Conservation (phyloP, 2,888 invertebrate genomes). For the Phaedon cochleariae region DNA sequence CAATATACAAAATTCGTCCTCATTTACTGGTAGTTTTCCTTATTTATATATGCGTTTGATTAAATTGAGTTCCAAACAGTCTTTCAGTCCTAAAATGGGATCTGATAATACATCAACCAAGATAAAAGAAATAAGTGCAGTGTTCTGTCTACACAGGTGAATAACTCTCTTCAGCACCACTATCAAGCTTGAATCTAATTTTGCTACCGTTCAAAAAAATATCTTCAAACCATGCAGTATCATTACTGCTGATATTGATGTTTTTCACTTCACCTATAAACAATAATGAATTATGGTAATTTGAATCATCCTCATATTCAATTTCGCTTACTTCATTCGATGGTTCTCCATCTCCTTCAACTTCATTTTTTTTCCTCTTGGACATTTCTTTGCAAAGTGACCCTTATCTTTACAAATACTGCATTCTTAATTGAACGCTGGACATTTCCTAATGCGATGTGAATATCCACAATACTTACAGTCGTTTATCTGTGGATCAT, state of each 20-base stretch:
- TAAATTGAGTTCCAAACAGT: slow-evolving; percentile 22
- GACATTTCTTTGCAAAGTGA: too few relatives aligned
- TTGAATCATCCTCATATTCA: neutral
- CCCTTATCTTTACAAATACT: neutral
- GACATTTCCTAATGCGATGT: neutral
- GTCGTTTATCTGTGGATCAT: too few relatives aligned
- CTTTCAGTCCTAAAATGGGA: too few relatives aligned
- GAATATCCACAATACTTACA: slow-evolving; percentile 4
- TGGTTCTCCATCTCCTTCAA: neutral
- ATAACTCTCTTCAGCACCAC: too few relatives aligned
- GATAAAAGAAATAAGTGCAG: too few relatives aligned
- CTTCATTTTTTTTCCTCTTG: too few relatives aligned
- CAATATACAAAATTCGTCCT: slow-evolving; percentile 7
- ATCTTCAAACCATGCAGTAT: too few relatives aligned
- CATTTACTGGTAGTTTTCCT: slow-evolving; percentile 1
- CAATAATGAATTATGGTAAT: slow-evolving; percentile 4
- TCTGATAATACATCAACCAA: too few relatives aligned
- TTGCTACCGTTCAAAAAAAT: too few relatives aligned
- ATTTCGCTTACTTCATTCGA: neutral
- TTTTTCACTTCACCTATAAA: neutral
- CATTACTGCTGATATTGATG: too few relatives aligned
- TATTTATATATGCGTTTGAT: slow-evolving; percentile 9
- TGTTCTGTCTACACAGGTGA: too few relatives aligned
- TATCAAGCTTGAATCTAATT: too few relatives aligned
- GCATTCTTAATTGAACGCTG: slow-evolving; percentile 7